Base-by-base conservation (phyloP, 2,797 vertebrate species). In the Pterois miles region DNA sequence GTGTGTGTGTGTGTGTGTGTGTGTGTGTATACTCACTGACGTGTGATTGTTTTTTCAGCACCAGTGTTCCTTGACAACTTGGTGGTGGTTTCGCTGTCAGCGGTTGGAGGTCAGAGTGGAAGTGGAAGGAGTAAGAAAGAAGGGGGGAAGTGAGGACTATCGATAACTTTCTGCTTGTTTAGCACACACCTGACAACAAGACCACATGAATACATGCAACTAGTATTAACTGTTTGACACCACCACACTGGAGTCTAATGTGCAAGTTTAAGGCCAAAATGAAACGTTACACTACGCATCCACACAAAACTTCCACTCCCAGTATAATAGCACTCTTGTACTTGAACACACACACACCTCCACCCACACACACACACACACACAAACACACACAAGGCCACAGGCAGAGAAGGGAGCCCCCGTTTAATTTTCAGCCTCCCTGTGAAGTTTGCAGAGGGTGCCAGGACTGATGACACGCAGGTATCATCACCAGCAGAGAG, bases 381-480 rank as follows among this genome's bases (percentile, higher is more conserved):
- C 68, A 48, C 60, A 74, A 25, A 50, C 56, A 66, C 62, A 84
- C 48, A 76, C 22, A 56, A 33, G 86, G 81, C 86, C 85, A 89
- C 90, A 91, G 91, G 81, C 90, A 78, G 94, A 59, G 90, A 91
- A 89, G 93, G 92, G 92, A 94, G 90, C 91, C 93, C 91, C 94
- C 67, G 91, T 93, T 94, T 95, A 94, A 95, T 95, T 95, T 94
- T 89, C 94, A 94, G 89, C 90, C 90, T 93, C 88, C 92, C 91
- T 83, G 90, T 93, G 91, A 94, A 92, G 91, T 91, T 89, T 83
- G 79, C 70, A 58, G 81, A 69, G 73, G 77, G 76, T 86, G 88
- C 88, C 90, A 91, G 82, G 84, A 69, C 69, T 76, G 73, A 75
- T 87, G 76, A 88, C 83, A 86, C 18, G 5, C 72, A 81, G 84